Base-by-base conservation (phyloP, 1,140 invertebrate genomes). In the Laupala kohalensis region DNA sequence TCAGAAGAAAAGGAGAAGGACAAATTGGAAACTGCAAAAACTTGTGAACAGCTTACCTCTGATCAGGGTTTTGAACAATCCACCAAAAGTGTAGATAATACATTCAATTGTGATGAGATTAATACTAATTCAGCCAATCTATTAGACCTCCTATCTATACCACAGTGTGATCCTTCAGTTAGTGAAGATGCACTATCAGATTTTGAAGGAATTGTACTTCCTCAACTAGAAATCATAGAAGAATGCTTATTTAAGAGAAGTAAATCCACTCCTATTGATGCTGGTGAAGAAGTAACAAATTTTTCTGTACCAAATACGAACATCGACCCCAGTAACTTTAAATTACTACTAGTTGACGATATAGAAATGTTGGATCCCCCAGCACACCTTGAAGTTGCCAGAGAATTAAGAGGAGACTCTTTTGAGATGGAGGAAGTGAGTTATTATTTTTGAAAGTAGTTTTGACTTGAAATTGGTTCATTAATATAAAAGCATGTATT, bases 391-490 rank as follows among this genome's bases (percentile, higher is more conserved):
- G 62, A 24, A 6, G 63, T 71, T 26, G 12, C 29, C 25, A n/a
- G 26, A 53, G 70, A 66, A 13, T 26, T 23, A 15, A 66, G 64
- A 30, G 70, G 70, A 2, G 70, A 71, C 29, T 71, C 70, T 23
- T 71, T 71, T 62, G 70, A 71, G 29, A 71, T 71, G 70, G 70
- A 71, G 25, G 70, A 71, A 25, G 70, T 71, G 23, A 71, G 64
- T 30, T 6, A 13, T 66, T 12, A 28, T n/a, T 5, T 27, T 68
- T 5, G 5, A 25, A 25, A 15, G 5, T 68, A 3, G 9, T 28
- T 68, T 27, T 66, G 2, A n/a, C n/a, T n/a, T n/a, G n/a, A n/a
- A n/a, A n/a, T n/a, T n/a, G n/a, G n/a, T n/a, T n/a, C n/a, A n/a
- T n/a, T n/a, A n/a, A n/a, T n/a, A n/a, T n/a, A n/a, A n/a, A n/a